Conservation (phyloP, 2,888 invertebrate genomes). For the Conistra vaccinii region DNA sequence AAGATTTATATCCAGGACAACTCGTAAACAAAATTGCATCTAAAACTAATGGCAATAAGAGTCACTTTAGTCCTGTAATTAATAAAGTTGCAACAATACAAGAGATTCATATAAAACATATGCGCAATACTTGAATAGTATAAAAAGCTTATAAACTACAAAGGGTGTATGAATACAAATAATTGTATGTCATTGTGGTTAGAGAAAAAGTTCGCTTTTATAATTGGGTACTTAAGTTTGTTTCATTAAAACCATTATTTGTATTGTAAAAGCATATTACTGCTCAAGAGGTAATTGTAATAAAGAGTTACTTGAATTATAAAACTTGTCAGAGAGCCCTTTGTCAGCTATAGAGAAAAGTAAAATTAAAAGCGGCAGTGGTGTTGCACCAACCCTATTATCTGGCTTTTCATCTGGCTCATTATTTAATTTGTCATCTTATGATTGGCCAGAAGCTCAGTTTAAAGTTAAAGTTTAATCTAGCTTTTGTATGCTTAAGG, state of each 20-base stretch:
- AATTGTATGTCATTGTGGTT: constrained; percentile 81
- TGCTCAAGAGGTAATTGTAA: constrained; percentile 56
- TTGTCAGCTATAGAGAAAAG: background rate
- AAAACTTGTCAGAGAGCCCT: constrained; percentile 44
- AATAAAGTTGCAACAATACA: constrained; percentile 48
- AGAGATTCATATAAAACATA: constrained; percentile 77
- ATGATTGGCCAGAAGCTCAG: too few relatives aligned
- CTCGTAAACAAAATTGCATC: background rate
- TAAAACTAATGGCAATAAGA: rapidly evolving
- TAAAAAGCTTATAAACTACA: constrained; percentile 73
- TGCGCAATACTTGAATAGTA: constrained; percentile 78
- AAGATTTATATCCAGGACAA: background rate
- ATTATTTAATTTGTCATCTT: constrained; percentile 6
- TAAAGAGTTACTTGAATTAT: constrained; percentile 48
- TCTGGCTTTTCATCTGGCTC: background rate
- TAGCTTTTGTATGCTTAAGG: background rate
- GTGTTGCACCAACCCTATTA: background rate
- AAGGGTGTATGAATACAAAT: constrained; percentile 65
- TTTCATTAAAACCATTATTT: constrained; percentile 66
- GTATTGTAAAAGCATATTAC: constrained; percentile 62
- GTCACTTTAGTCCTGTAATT: background rate
- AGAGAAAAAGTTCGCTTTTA: constrained; percentile 63
- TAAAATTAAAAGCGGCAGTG: background rate
- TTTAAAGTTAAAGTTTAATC: background rate
- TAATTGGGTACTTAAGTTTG: constrained; percentile 72